phyloP scores from a whole-genome alignment of 2,888 invertebrate species.

The Hemaris fuciformis region DNA sequence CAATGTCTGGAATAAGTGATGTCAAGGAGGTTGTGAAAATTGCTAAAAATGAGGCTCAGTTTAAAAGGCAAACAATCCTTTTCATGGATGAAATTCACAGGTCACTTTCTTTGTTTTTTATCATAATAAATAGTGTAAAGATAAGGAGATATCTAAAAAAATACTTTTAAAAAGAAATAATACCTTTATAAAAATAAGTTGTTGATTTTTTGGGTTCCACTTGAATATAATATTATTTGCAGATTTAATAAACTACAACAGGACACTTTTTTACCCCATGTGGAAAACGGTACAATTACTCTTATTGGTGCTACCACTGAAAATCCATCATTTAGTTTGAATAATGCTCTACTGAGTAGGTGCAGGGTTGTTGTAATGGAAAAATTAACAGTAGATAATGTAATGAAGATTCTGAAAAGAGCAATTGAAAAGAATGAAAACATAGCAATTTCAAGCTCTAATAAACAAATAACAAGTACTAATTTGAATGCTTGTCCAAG shows the following conservation, averaged over 20 bases:
- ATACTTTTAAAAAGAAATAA: not conserved
- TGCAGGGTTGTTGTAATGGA: slow-evolving; percentile 89
- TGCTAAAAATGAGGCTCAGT: slow-evolving; percentile 87
- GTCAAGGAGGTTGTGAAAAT: slow-evolving; percentile 87
- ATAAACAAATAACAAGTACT: not conserved
- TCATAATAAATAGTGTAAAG: not conserved
- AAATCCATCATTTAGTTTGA: slow-evolving; percentile 92
- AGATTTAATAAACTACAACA: slow-evolving; percentile 92
- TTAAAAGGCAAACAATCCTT: slow-evolving; percentile 86
- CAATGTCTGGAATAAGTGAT: slow-evolving; percentile 88
- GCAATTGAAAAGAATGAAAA: slow-evolving; percentile 69
- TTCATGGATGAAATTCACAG: slow-evolving; percentile 94
- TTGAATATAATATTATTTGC: slow-evolving; percentile 21
- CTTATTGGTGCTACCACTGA: slow-evolving; percentile 93
- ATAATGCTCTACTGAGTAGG: slow-evolving; percentile 89
- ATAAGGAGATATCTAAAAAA: not conserved
- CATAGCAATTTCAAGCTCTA: slow-evolving; percentile 45
- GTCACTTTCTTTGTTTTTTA: slow-evolving; percentile 30
- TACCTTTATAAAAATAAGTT: not conserved
- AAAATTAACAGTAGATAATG: slow-evolving; percentile 83
- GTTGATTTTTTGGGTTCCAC: not conserved
- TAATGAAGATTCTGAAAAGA: slow-evolving; percentile 83
- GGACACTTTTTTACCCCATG: slow-evolving; percentile 89
- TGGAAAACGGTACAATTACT: slow-evolving; percentile 89
- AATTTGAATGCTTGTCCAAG: not conserved